These are phyloP conservation scores for Sceliomorpha sp. DNA, from an alignment of 2,888 invertebrate species.

Conservation along the genomic window DNA sequence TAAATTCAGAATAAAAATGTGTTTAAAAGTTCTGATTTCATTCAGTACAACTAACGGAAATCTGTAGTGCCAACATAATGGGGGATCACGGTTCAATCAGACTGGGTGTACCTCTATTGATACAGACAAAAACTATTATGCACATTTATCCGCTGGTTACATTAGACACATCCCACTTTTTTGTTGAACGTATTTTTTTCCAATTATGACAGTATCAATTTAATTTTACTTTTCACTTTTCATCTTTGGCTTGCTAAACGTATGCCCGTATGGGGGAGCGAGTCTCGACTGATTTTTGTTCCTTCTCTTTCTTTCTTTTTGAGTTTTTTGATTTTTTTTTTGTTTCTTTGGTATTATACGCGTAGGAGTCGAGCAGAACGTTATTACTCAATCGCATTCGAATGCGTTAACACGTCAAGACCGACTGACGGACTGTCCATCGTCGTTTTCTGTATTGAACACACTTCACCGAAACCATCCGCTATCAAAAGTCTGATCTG, in stretches of 20 bases:
- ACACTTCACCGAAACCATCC: constrained; percentile 59
- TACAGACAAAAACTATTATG: no score
- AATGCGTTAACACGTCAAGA: constrained; percentile 42
- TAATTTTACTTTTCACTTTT: constrained; percentile 3
- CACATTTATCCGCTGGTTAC: no score
- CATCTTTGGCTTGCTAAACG: not conserved
- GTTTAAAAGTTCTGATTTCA: no score
- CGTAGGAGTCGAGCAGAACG: constrained; percentile 42
- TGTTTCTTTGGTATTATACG: constrained; percentile 30
- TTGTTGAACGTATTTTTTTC: no score
- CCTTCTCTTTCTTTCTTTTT: constrained; percentile 35
- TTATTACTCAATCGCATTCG: constrained; percentile 36
- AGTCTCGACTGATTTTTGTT: constrained; percentile 49
- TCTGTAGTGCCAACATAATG: no score
- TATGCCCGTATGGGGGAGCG: constrained; percentile 28
- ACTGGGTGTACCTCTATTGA: no score
- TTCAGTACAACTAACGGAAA: no score
- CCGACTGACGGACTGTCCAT: constrained; percentile 58
- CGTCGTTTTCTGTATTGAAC: constrained; percentile 42
- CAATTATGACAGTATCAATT: no score
- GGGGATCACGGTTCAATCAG: no score
- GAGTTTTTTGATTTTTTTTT: constrained; percentile 19
- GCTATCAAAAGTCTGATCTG: constrained; percentile 75
- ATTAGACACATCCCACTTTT: no score
- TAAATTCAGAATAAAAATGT: no score